These are phyloP conservation scores for Solenodon paradoxus DNA, from an alignment of 2,113 vertebrate genomes.

Conservation along the genomic window DNA sequence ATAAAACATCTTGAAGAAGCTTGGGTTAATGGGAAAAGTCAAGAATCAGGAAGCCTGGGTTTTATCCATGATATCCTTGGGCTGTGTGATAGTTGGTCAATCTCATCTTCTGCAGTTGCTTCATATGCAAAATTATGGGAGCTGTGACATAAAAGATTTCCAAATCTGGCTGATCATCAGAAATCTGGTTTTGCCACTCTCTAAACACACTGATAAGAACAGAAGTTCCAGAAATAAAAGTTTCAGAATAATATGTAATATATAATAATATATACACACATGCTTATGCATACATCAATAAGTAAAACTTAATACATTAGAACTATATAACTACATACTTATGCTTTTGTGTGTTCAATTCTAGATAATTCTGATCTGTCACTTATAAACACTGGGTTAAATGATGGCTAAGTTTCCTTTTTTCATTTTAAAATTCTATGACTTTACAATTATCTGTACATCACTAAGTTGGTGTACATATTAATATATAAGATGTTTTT, in stretches of 20 bases:
- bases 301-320: not conserved
- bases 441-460: not conserved
- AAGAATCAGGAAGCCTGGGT: not conserved
- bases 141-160: not conserved
- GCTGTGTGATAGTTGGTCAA: not conserved
- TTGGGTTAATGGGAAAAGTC: not conserved
- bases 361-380: not conserved
- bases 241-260: no score
- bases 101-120: not conserved
- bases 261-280: no score
- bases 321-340: no score
- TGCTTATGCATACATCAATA: no score
- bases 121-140: not conserved
- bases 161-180: not conserved
- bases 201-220: not conserved
- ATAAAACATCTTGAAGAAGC: not conserved
- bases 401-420: not conserved
- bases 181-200: not conserved
- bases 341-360: not conserved
- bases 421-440: conserved; percentile 26
- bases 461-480: not conserved
- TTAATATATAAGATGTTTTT: not conserved
- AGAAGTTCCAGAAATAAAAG: not conserved
- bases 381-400: not conserved
- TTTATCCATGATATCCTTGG: not conserved